Percentiles rank a stretch among this genome's conserved stretches.
Conservation (phyloP, 2,113 vertebrate genomes). For the Sylvilagus bachmani region DNA sequence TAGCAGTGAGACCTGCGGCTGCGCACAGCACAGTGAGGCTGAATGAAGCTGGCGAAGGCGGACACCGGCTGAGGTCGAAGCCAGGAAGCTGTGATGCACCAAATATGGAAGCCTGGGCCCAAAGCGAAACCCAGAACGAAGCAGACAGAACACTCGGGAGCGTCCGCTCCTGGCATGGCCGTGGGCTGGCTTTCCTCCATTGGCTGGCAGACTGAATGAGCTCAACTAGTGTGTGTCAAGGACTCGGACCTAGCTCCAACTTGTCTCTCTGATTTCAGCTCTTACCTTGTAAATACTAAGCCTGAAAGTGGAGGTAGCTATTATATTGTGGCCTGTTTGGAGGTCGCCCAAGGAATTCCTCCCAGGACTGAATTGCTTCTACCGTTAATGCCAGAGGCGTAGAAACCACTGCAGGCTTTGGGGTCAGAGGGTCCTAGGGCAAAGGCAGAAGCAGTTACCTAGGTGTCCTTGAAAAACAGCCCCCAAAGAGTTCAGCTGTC, state of each 20-base stretch:
- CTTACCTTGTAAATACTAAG: slow-evolving; percentile 75
- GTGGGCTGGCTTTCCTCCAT: slow-evolving; percentile 2
- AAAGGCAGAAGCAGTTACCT: not conserved
- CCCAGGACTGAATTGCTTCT: slow-evolving; percentile 37
- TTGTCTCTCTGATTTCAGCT: slow-evolving; percentile 78
- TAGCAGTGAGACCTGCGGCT: not conserved
- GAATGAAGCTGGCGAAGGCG: not conserved
- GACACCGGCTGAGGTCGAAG: not conserved
- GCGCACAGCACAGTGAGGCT: not conserved
- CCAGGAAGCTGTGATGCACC: not conserved
- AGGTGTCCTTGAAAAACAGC: slow-evolving; percentile 6
- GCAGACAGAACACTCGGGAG: not conserved
- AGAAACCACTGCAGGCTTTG: not conserved
- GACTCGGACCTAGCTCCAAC: slow-evolving; percentile 72
- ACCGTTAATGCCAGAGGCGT: slow-evolving; percentile 60
- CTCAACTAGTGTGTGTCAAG: slow-evolving; percentile 46
- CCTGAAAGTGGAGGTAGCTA: slow-evolving; percentile 69
- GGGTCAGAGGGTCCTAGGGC: not conserved
- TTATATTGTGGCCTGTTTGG: slow-evolving; percentile 72
- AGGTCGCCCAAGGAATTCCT: slow-evolving; percentile 73
- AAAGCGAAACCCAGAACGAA: not conserved
- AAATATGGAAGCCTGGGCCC: not conserved
- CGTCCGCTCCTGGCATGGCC: not conserved
- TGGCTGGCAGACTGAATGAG: slow-evolving; percentile 31
- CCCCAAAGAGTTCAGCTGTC: not conserved